Evolutionary conservation across 2,797 vertebrate species (phyloP).

Genomic region (Sebastes trivittatus): DNA sequence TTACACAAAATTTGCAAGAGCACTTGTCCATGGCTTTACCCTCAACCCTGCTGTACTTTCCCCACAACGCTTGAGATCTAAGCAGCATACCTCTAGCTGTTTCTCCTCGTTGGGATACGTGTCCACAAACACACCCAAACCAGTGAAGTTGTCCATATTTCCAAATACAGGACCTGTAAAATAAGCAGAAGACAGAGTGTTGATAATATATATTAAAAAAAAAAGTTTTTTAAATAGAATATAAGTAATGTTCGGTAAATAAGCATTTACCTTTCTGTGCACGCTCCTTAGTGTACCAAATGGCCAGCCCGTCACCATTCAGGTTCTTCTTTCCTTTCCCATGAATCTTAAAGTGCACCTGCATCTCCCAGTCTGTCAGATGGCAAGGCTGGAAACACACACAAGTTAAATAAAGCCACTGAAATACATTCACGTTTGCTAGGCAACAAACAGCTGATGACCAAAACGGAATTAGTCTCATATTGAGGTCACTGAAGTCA

Average conservation of each 20-base stretch:
- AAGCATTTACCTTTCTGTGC: constrained; percentile 87
- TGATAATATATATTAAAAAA: neutral
- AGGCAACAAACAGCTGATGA: neutral
- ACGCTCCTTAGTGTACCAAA: constrained; percentile 97
- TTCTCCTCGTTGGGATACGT: constrained; percentile 99
- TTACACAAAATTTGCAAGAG: constrained; percentile 47
- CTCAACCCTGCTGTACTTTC: neutral
- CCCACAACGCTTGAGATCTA: neutral
- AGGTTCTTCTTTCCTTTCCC: constrained; percentile 97
- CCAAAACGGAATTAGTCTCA: neutral
- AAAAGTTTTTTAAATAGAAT: neutral
- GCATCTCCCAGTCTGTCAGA: constrained; percentile 95
- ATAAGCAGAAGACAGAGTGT: neutral
- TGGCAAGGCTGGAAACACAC: constrained; percentile 88
- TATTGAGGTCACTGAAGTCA: neutral
- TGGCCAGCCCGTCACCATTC: constrained; percentile 92
- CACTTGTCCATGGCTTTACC: neutral
- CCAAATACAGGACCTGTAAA: constrained; percentile 94
- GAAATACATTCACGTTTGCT: neutral
- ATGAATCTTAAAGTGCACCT: constrained; percentile 96
- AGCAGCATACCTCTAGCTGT: constrained; percentile 89
- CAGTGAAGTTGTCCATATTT: constrained; percentile 94
- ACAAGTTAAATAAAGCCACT: neutral
- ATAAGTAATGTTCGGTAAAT: neutral
- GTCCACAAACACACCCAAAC: constrained; percentile 95